Evolutionary conservation across 2,888 invertebrate species (phyloP).

Genomic region (Cetonia aurata): DNA sequence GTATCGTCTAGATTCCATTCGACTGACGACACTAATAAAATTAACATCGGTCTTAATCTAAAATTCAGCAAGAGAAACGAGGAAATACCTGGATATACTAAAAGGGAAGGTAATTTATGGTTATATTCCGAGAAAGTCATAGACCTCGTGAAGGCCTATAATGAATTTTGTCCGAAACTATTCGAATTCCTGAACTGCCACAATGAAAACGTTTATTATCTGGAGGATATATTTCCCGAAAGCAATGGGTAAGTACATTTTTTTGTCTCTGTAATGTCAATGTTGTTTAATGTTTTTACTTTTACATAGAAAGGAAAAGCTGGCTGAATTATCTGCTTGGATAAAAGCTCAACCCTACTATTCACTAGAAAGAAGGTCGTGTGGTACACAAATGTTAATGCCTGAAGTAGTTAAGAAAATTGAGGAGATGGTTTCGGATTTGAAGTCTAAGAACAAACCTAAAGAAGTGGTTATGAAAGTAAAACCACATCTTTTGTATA

Average conservation of each 20-base stretch:
- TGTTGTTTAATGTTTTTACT: constrained; percentile 12
- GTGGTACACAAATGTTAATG: constrained; percentile 80
- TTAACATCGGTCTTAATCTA: constrained; percentile 91
- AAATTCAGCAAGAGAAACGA: constrained; percentile 87
- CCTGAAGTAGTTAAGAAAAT: constrained; percentile 72
- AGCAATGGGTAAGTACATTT: constrained; percentile 51
- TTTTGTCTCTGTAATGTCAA: background rate
- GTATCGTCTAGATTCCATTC: constrained; percentile 63
- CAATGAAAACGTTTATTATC: constrained; percentile 75
- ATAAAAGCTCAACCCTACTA: constrained; percentile 78
- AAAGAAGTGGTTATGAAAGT: constrained; percentile 79
- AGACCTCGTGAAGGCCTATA: constrained; percentile 79
- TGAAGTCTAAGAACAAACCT: constrained; percentile 51
- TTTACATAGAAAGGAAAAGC: constrained; percentile 66
- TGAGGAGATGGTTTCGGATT: constrained; percentile 68
- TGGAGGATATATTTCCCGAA: constrained; percentile 74
- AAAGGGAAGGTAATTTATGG: constrained; percentile 80
- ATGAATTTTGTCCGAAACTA: constrained; percentile 78
- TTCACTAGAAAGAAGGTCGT: constrained; percentile 73
- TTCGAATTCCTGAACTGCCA: constrained; percentile 65
- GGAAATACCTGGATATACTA: constrained; percentile 86
- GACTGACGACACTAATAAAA: constrained; percentile 69
- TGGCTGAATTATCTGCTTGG: constrained; percentile 73
- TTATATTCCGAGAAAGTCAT: constrained; percentile 83
- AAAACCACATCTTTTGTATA: constrained; percentile 82